Base-by-base conservation (phyloP, 2,113 vertebrate genomes). In the Setophaga petechia region DNA sequence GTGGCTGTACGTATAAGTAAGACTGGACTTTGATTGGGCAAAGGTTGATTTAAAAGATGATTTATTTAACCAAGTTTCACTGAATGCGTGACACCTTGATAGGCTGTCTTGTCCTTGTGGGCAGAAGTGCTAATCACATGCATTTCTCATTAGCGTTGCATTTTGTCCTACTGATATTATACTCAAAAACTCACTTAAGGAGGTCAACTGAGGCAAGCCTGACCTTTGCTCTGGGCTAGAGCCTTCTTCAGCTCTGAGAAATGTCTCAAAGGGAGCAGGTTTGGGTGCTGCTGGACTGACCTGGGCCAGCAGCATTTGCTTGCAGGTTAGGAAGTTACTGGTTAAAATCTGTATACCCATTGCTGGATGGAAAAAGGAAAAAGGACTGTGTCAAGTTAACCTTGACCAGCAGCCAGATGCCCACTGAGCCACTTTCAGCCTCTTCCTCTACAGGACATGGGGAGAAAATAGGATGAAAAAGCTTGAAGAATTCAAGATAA, bases 41-140 rank as follows among this genome's bases (percentile, higher is more conserved):
- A 99, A 99, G 99, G 98, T 99, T 98, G 97, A 97, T 97, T 97
- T 99, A 99, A 99, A 99, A 98, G 98, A 93, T 99, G 94, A 99
- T 98, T 97, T 98, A 99, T 99, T 99, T 98, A 99, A 99, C 98
- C 90, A 97, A 43, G 93, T 97, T 95, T 91, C 63, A 93, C 89
- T 95, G 89, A 90, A 88, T 89, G 55, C 79, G 49, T 95, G 87
- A 57, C 51, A 77, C 16, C 84, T 95, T 97, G 96, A 97, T 96
- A 97, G 97, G 86, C 87, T 95, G 63, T 87, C 93, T 86, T 87
- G 90, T 95, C 86, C 78, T 96, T 90, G 90, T 44, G 68, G 62
- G 74, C 49, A 89, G 55, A 93, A 79, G 71, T 76, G 49, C 51
- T 73, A 89, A 81, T 73, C 94, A 61, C 5, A 2, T 93, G 92